Conservation (phyloP, 64 coral and sea anemone species). For the Pocillopora verrucosa region DNA sequence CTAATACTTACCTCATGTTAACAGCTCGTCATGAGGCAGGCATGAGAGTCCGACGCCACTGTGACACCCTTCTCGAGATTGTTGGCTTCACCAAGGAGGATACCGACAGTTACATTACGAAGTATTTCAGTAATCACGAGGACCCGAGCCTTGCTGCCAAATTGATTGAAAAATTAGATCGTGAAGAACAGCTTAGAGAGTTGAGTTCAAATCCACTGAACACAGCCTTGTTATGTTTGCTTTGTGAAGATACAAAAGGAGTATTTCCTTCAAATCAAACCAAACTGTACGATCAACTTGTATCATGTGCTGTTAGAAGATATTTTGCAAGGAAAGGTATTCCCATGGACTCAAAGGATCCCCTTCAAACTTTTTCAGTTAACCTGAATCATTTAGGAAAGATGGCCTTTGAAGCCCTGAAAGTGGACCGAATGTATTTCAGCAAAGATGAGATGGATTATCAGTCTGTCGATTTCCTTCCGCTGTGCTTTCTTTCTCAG, state of each 20-base stretch:
- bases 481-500: constrained; percentile 6
- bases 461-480: neutral
- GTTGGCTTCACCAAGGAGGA: neutral
- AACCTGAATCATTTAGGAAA: constrained; percentile 11
- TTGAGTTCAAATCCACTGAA: constrained; percentile 22
- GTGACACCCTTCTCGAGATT: constrained; percentile 32
- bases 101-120: neutral
- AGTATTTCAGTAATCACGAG: constrained; percentile 25
- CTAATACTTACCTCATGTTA: neutral
- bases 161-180: neutral
- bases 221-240: constrained; percentile 21
- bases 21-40: constrained; percentile 27
- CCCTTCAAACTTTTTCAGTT: neutral
- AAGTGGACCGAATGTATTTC: constrained; percentile 3
- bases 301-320: neutral
- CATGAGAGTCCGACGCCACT: neutral
- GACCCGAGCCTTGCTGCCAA: no score
- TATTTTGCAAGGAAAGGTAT: constrained; percentile 1
- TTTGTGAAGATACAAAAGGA: constrained; percentile 21
- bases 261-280: constrained; percentile 1
- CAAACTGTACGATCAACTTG: constrained; percentile 12
- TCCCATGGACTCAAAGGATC: neutral
- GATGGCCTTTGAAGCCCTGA: constrained; percentile 17
- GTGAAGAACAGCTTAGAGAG: neutral
- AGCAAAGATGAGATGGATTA: neutral